phyloP scores from a whole-genome alignment of 2,888 invertebrate genomes.

The Abrostola tripartita region DNA sequence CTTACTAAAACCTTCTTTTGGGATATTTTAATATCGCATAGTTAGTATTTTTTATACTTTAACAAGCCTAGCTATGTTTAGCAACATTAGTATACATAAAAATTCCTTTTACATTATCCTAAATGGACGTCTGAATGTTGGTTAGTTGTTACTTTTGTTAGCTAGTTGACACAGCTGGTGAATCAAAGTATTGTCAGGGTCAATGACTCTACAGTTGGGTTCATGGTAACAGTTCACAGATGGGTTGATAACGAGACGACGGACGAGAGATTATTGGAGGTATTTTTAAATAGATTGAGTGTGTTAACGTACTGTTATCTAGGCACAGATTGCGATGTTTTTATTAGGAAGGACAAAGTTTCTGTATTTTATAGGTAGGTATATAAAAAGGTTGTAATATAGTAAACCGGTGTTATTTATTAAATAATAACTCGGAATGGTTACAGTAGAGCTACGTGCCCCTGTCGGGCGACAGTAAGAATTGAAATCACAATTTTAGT shows the following conservation, averaged over 20 bases:
- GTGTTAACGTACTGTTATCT: background rate
- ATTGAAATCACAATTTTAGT: background rate
- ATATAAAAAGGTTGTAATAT: no score
- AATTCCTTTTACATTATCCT: background rate
- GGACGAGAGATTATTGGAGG: background rate
- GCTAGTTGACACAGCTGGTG: slow-evolving; percentile 19
- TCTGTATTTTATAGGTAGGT: no score
- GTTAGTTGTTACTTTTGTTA: slow-evolving; percentile 10
- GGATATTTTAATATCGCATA: no score
- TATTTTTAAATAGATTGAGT: background rate
- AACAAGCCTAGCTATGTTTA: no score
- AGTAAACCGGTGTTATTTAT: no score
- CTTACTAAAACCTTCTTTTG: no score
- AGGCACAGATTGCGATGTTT: background rate
- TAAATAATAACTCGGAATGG: no score
- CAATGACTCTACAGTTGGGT: slow-evolving; percentile 22
- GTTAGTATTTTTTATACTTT: no score
- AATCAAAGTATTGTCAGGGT: slow-evolving; percentile 15
- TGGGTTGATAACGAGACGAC: background rate
- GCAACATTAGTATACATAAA: no score
- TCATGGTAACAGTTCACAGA: background rate
- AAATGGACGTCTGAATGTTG: slow-evolving; percentile 14
- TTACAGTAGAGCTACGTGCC: background rate
- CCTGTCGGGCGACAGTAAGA: background rate
- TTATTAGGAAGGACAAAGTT: no score